Evolutionary conservation across 1,140 invertebrate species (phyloP).

Genomic region (Drosophila fuyamai): DNA sequence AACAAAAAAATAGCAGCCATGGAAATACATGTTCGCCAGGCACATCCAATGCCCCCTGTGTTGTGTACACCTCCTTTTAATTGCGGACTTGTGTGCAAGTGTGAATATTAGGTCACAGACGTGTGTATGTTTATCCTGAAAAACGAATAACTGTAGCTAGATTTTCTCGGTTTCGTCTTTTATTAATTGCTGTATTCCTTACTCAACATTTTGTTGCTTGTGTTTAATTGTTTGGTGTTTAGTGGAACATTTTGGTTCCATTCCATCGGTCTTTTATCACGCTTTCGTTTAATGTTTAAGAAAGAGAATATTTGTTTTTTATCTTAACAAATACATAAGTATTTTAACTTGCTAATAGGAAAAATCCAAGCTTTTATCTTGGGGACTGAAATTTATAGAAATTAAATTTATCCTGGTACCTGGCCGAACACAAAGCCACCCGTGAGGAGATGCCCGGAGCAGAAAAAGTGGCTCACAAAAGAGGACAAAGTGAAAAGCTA

Average conservation of each 20-base stretch:
- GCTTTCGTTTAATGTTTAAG: too few species aligned
- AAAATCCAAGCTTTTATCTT: neutral
- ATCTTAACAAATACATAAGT: too few species aligned
- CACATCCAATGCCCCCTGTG: conserved; percentile 2
- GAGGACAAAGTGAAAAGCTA: conserved; percentile 69
- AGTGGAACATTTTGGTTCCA: neutral
- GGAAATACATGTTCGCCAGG: conserved; percentile 37
- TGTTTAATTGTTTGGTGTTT: neutral
- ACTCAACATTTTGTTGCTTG: conserved; percentile 13
- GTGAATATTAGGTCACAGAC: conserved; percentile 42
- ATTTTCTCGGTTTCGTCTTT: conserved; percentile 14
- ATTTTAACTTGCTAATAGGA: neutral
- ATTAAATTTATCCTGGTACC: conserved; percentile 7
- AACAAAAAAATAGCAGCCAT: conserved; percentile 54
- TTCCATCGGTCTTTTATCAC: neutral
- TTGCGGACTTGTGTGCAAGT: conserved; percentile 15
- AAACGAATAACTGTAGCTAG: conserved; percentile 25
- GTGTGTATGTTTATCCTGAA: conserved; percentile 5
- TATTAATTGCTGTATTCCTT: conserved; percentile 24
- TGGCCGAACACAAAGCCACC: conserved; percentile 10
- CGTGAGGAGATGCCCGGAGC: conserved; percentile 33
- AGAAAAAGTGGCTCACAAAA: conserved; percentile 33
- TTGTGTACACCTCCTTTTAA: conserved; percentile 5
- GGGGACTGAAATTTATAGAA: conserved; percentile 28
- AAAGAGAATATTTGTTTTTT: too few species aligned